Percentiles rank a stretch among this genome's conserved stretches.
Conservation (phyloP, 1,140 invertebrate genomes). For the Caenorhabditis remanei region DNA sequence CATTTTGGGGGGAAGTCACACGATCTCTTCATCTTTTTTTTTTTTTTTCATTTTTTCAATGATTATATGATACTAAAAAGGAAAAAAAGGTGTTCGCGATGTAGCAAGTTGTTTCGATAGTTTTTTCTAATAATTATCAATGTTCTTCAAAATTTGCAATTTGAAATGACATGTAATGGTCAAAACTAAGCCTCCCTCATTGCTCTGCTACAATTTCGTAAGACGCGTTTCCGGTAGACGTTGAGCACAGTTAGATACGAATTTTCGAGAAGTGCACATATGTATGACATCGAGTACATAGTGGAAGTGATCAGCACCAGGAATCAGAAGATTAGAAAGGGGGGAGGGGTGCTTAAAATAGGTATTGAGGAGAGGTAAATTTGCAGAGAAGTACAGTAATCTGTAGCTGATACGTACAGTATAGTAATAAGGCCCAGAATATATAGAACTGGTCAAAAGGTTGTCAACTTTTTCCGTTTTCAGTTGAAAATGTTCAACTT, state of each 20-base stretch:
- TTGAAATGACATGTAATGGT: background rate
- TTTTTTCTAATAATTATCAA: background rate
- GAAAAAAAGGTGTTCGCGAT: conserved; percentile 3
- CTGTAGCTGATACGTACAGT: too few relatives aligned
- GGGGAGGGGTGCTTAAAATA: too few relatives aligned
- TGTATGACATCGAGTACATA: background rate
- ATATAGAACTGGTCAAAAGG: too few relatives aligned
- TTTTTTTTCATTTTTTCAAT: background rate
- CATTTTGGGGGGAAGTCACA: background rate
- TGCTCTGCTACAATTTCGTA: conserved; percentile 1
- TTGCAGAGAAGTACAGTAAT: too few relatives aligned
- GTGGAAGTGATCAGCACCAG: background rate
- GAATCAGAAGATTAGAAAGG: background rate
- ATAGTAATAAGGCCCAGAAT: too few relatives aligned
- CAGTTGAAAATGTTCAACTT: too few relatives aligned
- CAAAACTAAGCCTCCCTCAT: background rate
- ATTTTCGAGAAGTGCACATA: conserved; percentile 23
- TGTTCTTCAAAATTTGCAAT: background rate
- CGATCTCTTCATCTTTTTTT: background rate
- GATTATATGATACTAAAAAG: background rate
- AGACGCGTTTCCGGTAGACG: background rate
- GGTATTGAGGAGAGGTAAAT: too few relatives aligned
- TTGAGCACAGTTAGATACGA: background rate
- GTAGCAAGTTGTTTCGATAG: conserved; percentile 34
- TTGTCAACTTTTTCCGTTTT: too few relatives aligned